Conservation (phyloP, 2,113 vertebrate species). For the Capra hircus region DNA sequence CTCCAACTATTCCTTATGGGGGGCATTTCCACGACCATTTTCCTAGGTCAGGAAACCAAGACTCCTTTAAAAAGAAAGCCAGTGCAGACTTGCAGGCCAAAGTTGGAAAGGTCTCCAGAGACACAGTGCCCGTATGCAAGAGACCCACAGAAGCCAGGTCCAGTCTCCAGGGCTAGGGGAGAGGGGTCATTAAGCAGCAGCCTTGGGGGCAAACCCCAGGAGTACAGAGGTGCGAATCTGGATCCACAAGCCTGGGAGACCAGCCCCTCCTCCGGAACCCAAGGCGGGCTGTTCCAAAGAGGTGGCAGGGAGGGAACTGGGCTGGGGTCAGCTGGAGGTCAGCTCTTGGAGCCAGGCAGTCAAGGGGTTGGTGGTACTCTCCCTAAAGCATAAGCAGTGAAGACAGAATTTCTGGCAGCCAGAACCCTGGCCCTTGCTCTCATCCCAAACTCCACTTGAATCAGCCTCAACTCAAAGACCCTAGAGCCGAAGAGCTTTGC, state of each 20-base stretch:
- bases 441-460: not conserved
- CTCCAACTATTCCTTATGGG: not conserved
- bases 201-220: not conserved
- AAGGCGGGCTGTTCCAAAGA: not conserved
- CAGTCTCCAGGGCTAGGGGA: too few relatives aligned
- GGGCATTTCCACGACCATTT: not conserved
- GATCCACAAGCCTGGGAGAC: not conserved
- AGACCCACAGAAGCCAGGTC: not conserved
- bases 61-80: not conserved
- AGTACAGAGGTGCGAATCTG: not conserved
- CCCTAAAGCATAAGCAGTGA: not conserved
- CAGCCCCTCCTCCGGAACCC: not conserved
- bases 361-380: not conserved
- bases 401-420: not conserved
- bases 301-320: not conserved
- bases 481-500: not conserved
- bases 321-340: constrained; percentile 18
- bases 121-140: rapidly evolving
- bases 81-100: not conserved
- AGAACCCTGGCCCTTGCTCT: not conserved
- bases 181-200: not conserved
- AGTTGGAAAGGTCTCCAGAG: not conserved
- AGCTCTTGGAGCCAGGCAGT: not conserved
- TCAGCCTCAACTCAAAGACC: not conserved
- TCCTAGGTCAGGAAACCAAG: not conserved